phyloP scores from a whole-genome alignment of 1,140 invertebrate genomes.

The Aplysia californica region DNA sequence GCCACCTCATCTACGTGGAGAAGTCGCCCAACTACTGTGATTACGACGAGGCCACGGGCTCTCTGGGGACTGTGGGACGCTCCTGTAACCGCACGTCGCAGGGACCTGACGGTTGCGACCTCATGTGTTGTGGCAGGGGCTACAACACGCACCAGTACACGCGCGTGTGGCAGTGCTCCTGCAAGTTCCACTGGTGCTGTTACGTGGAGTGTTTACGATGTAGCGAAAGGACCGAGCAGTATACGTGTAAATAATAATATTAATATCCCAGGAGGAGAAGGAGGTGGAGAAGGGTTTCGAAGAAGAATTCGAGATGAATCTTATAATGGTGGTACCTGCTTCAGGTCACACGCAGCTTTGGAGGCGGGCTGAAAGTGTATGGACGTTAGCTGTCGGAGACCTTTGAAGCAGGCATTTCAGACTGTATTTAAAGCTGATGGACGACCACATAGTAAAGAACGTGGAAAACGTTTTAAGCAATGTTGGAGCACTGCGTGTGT shows the following conservation, averaged over 20 bases:
- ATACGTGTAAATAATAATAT: conserved; percentile 68
- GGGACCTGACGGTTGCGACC: conserved; percentile 68
- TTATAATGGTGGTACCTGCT: too few species aligned
- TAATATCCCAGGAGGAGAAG: too few species aligned
- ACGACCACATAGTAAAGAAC: too few species aligned
- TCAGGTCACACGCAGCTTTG: too few species aligned
- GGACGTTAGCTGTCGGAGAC: too few species aligned
- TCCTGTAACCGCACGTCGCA: conserved; percentile 68
- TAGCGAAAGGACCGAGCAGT: conserved; percentile 65
- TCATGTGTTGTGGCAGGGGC: conserved; percentile 72
- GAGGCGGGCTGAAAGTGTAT: too few species aligned
- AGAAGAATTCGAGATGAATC: too few species aligned
- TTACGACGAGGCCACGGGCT: conserved; percentile 72
- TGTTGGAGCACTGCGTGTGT: too few species aligned
- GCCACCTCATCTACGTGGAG: conserved; percentile 91
- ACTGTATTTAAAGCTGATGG: too few species aligned
- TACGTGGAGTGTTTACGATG: conserved; percentile 69
- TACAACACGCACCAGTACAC: conserved; percentile 69
- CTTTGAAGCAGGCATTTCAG: too few species aligned
- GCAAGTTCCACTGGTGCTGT: conserved; percentile 72
- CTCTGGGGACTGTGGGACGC: conserved; percentile 66
- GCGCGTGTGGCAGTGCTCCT: conserved; percentile 68
- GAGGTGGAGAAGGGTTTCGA: too few species aligned
- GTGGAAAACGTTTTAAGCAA: too few species aligned
- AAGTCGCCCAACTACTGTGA: conserved; percentile 95